Conservation (phyloP, 1,140 invertebrate genomes). For the Chironomus tepperi region DNA sequence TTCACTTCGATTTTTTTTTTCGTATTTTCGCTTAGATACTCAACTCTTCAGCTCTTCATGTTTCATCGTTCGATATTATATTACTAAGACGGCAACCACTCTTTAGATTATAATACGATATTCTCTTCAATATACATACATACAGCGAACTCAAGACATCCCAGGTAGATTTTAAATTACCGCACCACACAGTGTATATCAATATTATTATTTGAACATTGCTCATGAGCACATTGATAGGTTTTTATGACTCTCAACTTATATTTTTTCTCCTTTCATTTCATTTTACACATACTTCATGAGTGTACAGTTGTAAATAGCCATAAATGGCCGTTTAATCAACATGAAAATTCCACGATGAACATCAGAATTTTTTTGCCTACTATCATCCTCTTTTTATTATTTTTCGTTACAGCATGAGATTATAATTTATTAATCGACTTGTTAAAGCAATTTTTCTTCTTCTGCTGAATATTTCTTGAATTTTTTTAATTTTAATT, state of each 20-base stretch:
- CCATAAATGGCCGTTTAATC: background rate
- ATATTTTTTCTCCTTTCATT: background rate
- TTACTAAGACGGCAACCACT: constrained; percentile 5
- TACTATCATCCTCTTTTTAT: no score
- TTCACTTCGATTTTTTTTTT: no score
- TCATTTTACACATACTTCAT: background rate
- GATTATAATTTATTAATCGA: constrained; percentile 8
- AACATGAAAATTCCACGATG: background rate
- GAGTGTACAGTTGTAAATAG: constrained; percentile 12
- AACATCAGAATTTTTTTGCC: no score
- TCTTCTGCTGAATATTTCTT: no score
- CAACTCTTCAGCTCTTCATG: background rate
- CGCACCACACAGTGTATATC: background rate
- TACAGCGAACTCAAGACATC: background rate
- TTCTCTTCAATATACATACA: background rate
- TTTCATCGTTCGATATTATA: background rate
- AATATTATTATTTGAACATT: background rate
- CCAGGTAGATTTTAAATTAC: constrained; percentile 2
- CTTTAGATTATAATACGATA: background rate
- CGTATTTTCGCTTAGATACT: no score
- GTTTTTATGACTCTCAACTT: no score
- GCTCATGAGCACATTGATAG: no score
- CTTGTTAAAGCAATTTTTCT: background rate
- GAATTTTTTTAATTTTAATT: no score
- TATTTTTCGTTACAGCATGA: background rate